Conservation (phyloP, 2,888 invertebrate genomes). For the Papilio protenor region DNA sequence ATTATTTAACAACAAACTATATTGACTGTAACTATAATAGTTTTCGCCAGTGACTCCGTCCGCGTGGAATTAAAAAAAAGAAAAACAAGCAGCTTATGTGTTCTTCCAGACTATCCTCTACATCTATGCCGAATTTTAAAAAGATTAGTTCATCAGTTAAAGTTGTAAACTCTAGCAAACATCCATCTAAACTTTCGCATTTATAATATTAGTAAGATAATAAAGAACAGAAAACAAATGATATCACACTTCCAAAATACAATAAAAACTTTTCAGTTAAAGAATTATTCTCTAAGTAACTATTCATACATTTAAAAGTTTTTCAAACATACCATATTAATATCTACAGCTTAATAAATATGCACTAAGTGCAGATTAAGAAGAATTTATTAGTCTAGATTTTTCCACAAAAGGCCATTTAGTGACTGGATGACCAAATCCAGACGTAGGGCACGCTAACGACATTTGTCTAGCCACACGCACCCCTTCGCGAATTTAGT, state of each 20-base stretch:
- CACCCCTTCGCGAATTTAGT: constrained; percentile 31
- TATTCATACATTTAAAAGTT: not conserved
- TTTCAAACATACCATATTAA: not conserved
- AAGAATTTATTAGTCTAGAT: constrained; percentile 30
- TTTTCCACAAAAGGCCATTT: constrained; percentile 39
- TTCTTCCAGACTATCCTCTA: no score
- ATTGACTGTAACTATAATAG: no score
- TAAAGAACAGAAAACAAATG: not conserved
- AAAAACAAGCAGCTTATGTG: no score
- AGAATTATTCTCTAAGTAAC: not conserved
- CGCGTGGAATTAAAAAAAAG: no score
- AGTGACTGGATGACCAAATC: constrained; percentile 28
- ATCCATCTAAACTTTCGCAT: no score
- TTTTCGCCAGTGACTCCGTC: no score
- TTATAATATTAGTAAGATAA: no score
- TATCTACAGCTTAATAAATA: constrained; percentile 11
- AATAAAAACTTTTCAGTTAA: no score
- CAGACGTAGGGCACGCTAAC: constrained; percentile 42
- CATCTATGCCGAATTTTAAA: no score
- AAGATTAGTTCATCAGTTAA: no score
- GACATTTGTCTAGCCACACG: constrained; percentile 40
- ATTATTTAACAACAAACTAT: no score
- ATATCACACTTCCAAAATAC: not conserved
- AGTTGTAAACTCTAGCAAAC: no score
- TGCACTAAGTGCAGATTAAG: constrained; percentile 22